A percentile compares a stretch with the other conserved stretches of the same genome.
phyloP scores from a whole-genome alignment of 2,113 vertebrate species.

The Otis tarda region DNA sequence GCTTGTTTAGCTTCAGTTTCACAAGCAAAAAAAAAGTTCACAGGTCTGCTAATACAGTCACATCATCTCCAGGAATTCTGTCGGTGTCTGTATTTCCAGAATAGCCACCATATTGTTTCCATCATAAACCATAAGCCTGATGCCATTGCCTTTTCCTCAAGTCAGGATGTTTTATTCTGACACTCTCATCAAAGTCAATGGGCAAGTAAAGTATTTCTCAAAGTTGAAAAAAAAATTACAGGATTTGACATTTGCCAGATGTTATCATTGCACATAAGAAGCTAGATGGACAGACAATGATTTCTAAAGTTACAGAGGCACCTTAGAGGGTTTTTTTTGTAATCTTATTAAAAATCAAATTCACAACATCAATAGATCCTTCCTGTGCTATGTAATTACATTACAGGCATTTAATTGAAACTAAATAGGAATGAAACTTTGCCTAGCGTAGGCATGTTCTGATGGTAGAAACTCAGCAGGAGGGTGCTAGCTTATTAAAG shows the following conservation, averaged over 20 bases:
- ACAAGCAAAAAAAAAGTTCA: neutral
- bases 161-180: neutral
- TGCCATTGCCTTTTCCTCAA: neutral
- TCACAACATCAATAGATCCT: constrained; percentile 74
- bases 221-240: neutral
- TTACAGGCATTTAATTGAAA: constrained; percentile 79
- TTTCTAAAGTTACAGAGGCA: constrained; percentile 53
- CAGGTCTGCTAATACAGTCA: neutral
- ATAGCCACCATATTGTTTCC: neutral
- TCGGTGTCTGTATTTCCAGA: neutral
- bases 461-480: constrained; percentile 70
- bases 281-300: constrained; percentile 42
- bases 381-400: constrained; percentile 80
- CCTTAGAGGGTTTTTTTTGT: constrained; percentile 21
- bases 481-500: constrained; percentile 71
- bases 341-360: constrained; percentile 77
- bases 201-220: neutral
- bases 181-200: neutral
- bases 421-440: constrained; percentile 70
- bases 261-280: neutral
- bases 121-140: neutral
- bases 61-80: neutral
- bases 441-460: constrained; percentile 79
- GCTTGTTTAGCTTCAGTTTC: neutral
- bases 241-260: neutral